Base-by-base conservation (phyloP, 2,888 invertebrate species). In the Drosophila koepferae region DNA sequence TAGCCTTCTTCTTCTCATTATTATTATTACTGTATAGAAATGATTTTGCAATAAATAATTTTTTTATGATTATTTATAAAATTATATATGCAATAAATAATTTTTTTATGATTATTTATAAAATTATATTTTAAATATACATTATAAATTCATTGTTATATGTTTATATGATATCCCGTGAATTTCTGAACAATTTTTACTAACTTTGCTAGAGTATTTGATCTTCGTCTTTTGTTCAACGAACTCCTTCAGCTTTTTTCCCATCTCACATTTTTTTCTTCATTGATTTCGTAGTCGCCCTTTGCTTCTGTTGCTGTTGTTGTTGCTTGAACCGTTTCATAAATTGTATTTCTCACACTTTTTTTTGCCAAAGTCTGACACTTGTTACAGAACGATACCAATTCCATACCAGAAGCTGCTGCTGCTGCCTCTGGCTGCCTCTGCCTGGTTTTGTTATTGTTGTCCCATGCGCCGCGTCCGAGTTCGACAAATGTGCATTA, bases 401-500 rank as follows among this genome's bases (percentile, higher is more conserved):
- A 76, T 76, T 76, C 51, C 43, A 62, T 31, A 60, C 70, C 71
- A 70, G 69, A 72, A 70, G 55, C 74, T 36, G 20, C 51, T n/a
- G 31, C 49, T 31, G 38, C 49, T 9, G 16, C 49, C 31, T 31
- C 46, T 2, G 5, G 2, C 60, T 41, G 38, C 40, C 53, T 38
- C 34, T 40, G 23, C 51, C 40, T 43, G 40, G 36, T 20, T 9
- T 63, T 73, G 61, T 63, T 67, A 59, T 64, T 70, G 69, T 58
- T 63, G 55, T 48, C 23, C 49, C 59, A 18, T 48, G 62, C 60
- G n/a, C 31, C 36, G 48, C 59, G 49, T 34, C 44, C 46, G 54
- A 62, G 49, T 28, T 46, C 55, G 80, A 89, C 86, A 86, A 86
- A 86, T 86, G 88, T 87, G 86, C 90, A 89, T 87, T 87, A 89